Conservation (phyloP, 92 coral and sea anemone species). For the Palythoa heliodiscus region DNA sequence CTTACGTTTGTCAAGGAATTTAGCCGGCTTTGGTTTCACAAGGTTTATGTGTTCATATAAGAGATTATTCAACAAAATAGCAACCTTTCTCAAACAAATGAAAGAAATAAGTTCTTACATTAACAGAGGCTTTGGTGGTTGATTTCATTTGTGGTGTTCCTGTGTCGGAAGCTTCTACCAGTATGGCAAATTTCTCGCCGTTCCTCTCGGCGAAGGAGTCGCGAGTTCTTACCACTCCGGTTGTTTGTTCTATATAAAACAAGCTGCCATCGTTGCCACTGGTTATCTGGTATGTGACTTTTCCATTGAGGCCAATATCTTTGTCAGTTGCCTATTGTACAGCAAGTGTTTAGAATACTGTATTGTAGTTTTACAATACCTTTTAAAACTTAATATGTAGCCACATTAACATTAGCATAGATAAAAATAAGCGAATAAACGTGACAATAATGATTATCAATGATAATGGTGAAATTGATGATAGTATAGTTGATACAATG, state of each 20-base stretch:
- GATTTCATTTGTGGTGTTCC: constrained; percentile 28
- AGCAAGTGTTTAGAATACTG: background rate
- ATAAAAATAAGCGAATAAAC: no score
- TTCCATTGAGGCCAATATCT: constrained; percentile 21
- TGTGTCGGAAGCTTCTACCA: constrained; percentile 55
- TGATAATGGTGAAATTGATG: background rate
- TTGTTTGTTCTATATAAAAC: constrained; percentile 57
- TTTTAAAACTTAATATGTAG: background rate
- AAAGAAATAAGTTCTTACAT: background rate
- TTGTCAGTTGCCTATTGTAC: constrained; percentile 32
- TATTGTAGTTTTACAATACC: background rate
- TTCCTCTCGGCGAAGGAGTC: constrained; percentile 50
- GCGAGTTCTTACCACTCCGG: constrained; percentile 60
- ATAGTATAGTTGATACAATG: background rate
- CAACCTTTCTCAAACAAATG: background rate
- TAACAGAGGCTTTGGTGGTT: constrained; percentile 4
- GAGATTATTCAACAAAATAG: no score
- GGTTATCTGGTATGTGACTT: constrained; percentile 4
- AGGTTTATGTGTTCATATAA: no score
- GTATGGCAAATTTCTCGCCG: constrained; percentile 45
- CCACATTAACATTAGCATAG: background rate
- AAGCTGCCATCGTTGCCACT: constrained; percentile 27
- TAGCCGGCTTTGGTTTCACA: no score
- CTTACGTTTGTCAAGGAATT: no score
- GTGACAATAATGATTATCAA: background rate